Conservation (phyloP, 2,888 invertebrate species). For the Diplolepis rosae region DNA sequence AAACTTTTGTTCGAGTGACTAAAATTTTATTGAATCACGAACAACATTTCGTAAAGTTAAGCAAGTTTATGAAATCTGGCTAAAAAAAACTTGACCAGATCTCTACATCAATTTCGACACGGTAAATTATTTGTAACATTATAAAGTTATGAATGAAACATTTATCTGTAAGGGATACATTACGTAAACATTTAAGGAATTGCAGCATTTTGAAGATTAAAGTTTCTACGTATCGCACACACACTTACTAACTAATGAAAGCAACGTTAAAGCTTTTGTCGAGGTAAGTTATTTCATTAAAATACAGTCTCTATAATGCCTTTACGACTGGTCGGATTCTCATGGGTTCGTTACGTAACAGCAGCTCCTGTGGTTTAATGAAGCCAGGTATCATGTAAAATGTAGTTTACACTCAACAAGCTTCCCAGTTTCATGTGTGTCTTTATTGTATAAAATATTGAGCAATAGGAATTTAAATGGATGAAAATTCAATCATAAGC, state of each 20-base stretch:
- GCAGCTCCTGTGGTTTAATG: conserved; percentile 9
- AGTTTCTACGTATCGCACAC: conserved; percentile 12
- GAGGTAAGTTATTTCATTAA: conserved; percentile 16
- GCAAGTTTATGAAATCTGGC: too few species aligned
- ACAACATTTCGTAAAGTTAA: too few species aligned
- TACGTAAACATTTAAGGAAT: conserved; percentile 1
- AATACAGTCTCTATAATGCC: conserved; percentile 27
- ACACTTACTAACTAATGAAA: conserved; percentile 3
- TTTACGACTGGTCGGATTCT: conserved; percentile 13
- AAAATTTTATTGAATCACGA: too few species aligned
- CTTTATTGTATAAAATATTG: conserved; percentile 3
- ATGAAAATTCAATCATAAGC: background rate
- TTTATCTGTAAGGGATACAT: background rate
- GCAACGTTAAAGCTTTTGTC: conserved; percentile 16
- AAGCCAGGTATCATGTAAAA: background rate
- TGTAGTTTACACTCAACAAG: conserved; percentile 11
- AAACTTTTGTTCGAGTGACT: too few species aligned
- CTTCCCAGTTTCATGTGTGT: background rate
- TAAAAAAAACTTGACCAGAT: too few species aligned
- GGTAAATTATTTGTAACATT: background rate
- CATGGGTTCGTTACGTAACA: background rate
- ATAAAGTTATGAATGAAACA: background rate
- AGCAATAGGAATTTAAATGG: background rate
- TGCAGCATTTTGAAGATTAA: conserved; percentile 6
- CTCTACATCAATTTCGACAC: too few species aligned